Base-by-base conservation (phyloP, 2,797 vertebrate species). In the Pangasius sanitwongsei region DNA sequence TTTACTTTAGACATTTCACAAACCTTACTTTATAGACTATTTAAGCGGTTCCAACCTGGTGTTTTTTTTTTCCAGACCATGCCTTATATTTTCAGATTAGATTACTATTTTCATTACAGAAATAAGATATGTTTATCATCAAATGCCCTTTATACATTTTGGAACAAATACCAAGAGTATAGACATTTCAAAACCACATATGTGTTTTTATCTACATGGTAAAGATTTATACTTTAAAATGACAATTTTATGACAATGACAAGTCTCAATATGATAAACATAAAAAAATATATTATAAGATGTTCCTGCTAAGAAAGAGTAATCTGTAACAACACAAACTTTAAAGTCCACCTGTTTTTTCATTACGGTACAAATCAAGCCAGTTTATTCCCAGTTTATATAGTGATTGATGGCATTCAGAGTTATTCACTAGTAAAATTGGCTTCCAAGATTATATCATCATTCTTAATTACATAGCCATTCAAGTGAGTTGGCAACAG, bases 391-490 rank as follows among this genome's bases (percentile, higher is more conserved):
- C 83, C 65, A 63, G 53, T 86, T 92, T 87, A 89, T 69, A 92
- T 91, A 70, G 59, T 92, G 92, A 92, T 92, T 91, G 88, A 92
- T 91, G 87, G 82, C 87, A 89, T 90, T 92, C 87, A 74, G 86
- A 91, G 86, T 90, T 90, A 91, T 90, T 91, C 85, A 70, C 83
- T 87, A 90, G 90, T 89, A 92, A 90, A 95, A 96, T 96, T 96
- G 96, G 94, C 94, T 95, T 96, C 94, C 87, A 93, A 96, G 90
- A 97, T 96, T 96, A 96, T 96, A 96, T 97, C 95, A 96, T 97
- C 96, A 96, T 95, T 97, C 97, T 96, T 97, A 95, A 97, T 97
- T 97, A 97, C 95, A 94, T 92, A 92, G 95, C 96, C 96, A 95
- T 95, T 96, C 96, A 96, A 95, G 94, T 95, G 95, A 96, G 96